Evolutionary conservation across 1,140 invertebrate species (phyloP), one percentile per base, ranked within the genome.

Genomic region (Hesperophylax magnus): DNA sequence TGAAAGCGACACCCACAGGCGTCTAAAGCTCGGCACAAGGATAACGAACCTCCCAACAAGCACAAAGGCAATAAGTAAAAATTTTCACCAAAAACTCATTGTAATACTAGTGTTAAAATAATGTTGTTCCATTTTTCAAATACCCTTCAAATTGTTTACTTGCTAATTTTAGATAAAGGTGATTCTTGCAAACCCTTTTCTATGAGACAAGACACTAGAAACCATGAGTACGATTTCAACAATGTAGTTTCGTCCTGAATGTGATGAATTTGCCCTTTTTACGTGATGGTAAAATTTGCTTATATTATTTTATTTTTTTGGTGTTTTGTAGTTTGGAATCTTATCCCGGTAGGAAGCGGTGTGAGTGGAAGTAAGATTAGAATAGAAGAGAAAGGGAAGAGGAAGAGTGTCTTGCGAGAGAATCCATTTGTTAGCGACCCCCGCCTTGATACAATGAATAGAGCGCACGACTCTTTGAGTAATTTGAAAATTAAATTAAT

Each of bases 401-500:
- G 69, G 18, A 54, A 53, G 47, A 24, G 47, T 54, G 17, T 54
- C 14, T 47, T 67, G 24, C 39, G 31, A 53, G 69, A 15, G 69
- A 72, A 47, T 72, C 69, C 69, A 72, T 72, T 72, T 72, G 69
- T 72, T 54, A 72, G 27, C 27, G 27, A 39, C 65, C 34, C 69
- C 39, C 14, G 69, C 24, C 69, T 72, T 72, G 69, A 27, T 75
- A 75, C 53, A 56, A 74, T 53, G 39, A 56, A 39, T 71, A 53
- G 27, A 75, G 53, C 72, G 53, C 56, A 24, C 72, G 72, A 75
- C 27, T 75, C 72, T 75, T 58, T 78, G 79, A 81, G 77, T 83
- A 83, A 83, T 83, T 83, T 81, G 76, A 79, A 83, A 83, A 83
- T 83, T 81, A 81, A 83, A 83, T 83, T 83, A 83, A 83, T 83